Percentiles rank a stretch among this genome's conserved stretches.
These are phyloP conservation scores for Halisarca cf. caerulea DNA, from an alignment of 37 sponge, comb jelly and placozoan genomes.

Conservation along the genomic window DNA sequence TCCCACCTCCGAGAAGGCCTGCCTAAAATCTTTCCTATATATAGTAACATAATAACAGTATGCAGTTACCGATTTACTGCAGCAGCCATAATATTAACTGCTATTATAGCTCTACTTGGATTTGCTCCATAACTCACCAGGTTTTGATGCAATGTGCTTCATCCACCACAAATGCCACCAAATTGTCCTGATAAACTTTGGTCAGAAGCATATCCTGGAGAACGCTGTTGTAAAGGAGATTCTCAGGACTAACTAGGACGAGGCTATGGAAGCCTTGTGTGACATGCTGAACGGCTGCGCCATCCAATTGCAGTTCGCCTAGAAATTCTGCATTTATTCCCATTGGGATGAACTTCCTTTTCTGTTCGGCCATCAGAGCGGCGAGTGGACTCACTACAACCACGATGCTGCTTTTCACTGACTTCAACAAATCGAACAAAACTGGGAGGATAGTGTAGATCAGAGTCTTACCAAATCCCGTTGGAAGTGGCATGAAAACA, in stretches of 20 bases:
- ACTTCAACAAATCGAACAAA: neutral
- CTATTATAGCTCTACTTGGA: neutral
- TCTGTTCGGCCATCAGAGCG: conserved; percentile 32
- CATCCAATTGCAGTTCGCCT: conserved; percentile 14
- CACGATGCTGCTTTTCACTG: neutral
- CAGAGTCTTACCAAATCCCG: conserved; percentile 8
- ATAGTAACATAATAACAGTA: neutral
- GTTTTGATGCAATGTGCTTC: conserved; percentile 38
- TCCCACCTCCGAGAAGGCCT: conserved; percentile 5
- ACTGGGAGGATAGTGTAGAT: neutral
- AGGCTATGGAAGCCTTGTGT: neutral
- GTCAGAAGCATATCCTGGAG: conserved; percentile 18
- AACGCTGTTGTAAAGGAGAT: neutral
- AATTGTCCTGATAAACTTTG: conserved; percentile 12
- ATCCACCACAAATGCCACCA: conserved; percentile 36
- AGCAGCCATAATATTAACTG: neutral
- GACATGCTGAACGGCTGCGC: neutral
- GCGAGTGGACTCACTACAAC: conserved; percentile 36
- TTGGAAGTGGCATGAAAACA: conserved; percentile 30
- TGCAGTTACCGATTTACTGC: no score
- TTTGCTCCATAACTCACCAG: conserved; percentile 29
- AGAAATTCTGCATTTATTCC: conserved; percentile 14
- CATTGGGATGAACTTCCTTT: conserved; percentile 10
- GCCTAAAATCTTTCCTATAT: conserved; percentile 23
- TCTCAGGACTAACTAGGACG: conserved; percentile 26